Percentiles rank a stretch among this genome's conserved stretches.
Conservation (phyloP, 2,888 invertebrate species). For the Malachius bipustulatus region DNA sequence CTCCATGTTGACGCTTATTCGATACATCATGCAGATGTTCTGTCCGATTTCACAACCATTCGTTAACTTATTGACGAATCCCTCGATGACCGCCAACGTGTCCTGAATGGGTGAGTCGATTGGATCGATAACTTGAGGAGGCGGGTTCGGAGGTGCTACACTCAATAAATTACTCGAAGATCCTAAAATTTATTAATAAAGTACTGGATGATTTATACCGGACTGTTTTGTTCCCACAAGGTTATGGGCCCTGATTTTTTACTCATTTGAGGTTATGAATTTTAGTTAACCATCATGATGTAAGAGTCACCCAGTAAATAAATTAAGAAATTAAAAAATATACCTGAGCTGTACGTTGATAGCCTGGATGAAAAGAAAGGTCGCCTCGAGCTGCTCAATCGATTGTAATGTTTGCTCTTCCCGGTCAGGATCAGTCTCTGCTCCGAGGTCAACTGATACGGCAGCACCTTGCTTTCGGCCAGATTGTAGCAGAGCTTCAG, state of each 20-base stretch:
- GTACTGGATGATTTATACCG: too few species aligned
- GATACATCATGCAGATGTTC: constrained; percentile 44
- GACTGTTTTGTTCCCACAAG: too few species aligned
- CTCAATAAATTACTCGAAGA: too few species aligned
- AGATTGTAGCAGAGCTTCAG: constrained; percentile 49
- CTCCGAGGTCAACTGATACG: constrained; percentile 51
- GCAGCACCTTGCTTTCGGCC: constrained; percentile 50
- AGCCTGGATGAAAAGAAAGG: constrained; percentile 29
- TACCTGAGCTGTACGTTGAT: constrained; percentile 28
- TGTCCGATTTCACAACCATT: constrained; percentile 43
- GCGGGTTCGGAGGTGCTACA: too few species aligned
- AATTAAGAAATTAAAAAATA: too few species aligned
- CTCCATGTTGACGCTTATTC: constrained; percentile 45
- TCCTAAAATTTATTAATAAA: too few species aligned
- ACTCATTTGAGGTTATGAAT: too few species aligned
- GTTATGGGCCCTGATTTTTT: too few species aligned
- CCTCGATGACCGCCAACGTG: constrained; percentile 34
- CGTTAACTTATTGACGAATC: constrained; percentile 40
- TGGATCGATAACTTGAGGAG: constrained; percentile 15
- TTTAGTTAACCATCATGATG: too few species aligned
- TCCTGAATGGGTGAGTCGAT: constrained; percentile 27
- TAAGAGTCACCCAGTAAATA: too few species aligned
- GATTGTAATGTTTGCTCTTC: constrained; percentile 34
- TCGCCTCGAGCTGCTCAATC: constrained; percentile 33
- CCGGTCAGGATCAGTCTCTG: constrained; percentile 47